These are phyloP conservation scores for Emydoidea blandingii DNA, from an alignment of 2,797 vertebrate species.

Conservation along the genomic window DNA sequence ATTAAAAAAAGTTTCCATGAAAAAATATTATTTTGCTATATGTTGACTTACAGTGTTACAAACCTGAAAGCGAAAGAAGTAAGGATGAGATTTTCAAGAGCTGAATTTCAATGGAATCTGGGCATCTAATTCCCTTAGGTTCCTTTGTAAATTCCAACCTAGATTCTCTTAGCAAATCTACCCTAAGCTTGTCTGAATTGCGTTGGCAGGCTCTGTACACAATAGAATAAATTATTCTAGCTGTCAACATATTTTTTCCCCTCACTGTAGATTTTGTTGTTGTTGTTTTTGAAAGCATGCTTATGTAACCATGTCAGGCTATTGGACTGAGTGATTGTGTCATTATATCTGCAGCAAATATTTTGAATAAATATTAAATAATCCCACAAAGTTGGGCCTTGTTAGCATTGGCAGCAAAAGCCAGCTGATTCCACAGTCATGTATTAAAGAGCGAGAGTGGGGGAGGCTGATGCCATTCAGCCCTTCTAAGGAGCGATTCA, in stretches of 20 bases:
- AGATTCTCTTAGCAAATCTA: conserved; percentile 48
- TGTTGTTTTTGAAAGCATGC: not conserved
- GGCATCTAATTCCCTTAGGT: not conserved
- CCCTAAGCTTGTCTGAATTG: conserved; percentile 57
- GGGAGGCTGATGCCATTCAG: conserved; percentile 12
- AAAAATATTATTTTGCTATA: not conserved
- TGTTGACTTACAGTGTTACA: not conserved
- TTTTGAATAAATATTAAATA: conserved; percentile 41
- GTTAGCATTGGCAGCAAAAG: not conserved
- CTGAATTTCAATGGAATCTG: not conserved
- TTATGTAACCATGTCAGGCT: not conserved
- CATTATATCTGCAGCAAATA: conserved; percentile 22
- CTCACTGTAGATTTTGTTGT: not conserved
- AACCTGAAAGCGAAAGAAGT: not conserved
- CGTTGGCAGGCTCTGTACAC: conserved; percentile 66
- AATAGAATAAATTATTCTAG: conserved; percentile 64
- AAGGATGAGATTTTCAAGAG: not conserved
- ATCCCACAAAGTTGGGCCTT: conserved; percentile 11
- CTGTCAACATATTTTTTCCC: not conserved
- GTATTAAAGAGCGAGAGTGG: not conserved
- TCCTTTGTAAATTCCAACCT: not conserved
- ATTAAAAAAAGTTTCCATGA: not conserved
- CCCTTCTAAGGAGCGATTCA: conserved; percentile 38
- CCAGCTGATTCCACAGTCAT: not conserved
- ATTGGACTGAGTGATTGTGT: conserved; percentile 9